A percentile compares a stretch with the other conserved stretches of the same genome.
phyloP scores from a whole-genome alignment of 1,140 invertebrate species.

The Aphidius gifuensis region DNA sequence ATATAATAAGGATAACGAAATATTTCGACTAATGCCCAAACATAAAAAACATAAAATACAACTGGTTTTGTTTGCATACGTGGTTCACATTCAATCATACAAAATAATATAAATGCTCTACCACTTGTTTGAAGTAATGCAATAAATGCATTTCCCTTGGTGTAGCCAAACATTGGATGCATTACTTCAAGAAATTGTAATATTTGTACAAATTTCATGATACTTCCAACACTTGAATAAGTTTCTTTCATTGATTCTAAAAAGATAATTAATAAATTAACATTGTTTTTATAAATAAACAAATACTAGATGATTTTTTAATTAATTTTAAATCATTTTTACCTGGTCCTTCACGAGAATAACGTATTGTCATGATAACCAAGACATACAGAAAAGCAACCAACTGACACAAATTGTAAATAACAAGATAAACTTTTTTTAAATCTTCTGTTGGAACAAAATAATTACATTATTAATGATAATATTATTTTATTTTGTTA shows the following conservation, averaged over 20 bases:
- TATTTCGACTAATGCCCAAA: constrained; percentile 80
- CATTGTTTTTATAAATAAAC: too few relatives aligned
- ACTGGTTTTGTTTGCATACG: constrained; percentile 83
- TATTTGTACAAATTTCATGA: constrained; percentile 79
- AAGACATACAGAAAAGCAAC: constrained; percentile 81
- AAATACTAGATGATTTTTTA: too few relatives aligned
- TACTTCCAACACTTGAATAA: constrained; percentile 73
- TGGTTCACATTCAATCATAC: constrained; percentile 79
- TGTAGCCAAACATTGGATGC: constrained; percentile 86
- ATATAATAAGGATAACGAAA: constrained; percentile 92
- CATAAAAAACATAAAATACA: constrained; percentile 80
- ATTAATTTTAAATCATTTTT: too few relatives aligned
- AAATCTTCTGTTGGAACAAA: constrained; percentile 66
- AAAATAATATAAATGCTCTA: constrained; percentile 76
- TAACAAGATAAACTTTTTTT: constrained; percentile 80
- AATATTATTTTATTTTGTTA: constrained; percentile 6
- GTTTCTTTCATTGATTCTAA: constrained; percentile 69
- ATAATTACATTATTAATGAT: constrained; percentile 14
- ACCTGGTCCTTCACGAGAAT: constrained; percentile 69
- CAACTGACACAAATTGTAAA: constrained; percentile 91
- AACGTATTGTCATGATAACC: constrained; percentile 70
- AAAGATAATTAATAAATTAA: constrained; percentile 28
- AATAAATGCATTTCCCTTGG: constrained; percentile 67
- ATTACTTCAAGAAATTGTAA: constrained; percentile 84
- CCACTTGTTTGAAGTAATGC: constrained; percentile 73